These are phyloP conservation scores for Therioaphis trifolii DNA, from an alignment of 2,888 invertebrate genomes.

Conservation along the genomic window DNA sequence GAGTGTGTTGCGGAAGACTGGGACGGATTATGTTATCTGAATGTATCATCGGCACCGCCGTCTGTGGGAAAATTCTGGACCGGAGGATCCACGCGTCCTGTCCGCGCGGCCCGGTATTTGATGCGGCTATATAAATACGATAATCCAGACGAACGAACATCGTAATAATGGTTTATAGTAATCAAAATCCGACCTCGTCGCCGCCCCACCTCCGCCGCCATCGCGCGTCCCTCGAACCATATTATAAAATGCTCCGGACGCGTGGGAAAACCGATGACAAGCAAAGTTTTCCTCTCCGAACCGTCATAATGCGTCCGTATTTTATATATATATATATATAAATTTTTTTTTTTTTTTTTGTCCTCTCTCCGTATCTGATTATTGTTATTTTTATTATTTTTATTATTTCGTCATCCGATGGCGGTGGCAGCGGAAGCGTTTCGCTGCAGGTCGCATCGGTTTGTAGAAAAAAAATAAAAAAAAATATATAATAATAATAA, in stretches of 20 bases:
- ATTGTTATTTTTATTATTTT: not conserved
- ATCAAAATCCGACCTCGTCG: constrained; percentile 35
- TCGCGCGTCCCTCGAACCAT: constrained; percentile 21
- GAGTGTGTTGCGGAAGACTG: constrained; percentile 28
- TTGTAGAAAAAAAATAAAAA: too few species aligned
- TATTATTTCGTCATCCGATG: constrained; percentile 15
- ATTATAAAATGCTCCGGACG: constrained; percentile 13
- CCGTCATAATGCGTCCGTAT: constrained; percentile 3
- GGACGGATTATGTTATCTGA: constrained; percentile 42
- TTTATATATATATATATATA: too few species aligned
- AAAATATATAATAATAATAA: too few species aligned
- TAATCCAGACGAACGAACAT: constrained; percentile 61
- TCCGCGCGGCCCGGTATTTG: constrained; percentile 42
- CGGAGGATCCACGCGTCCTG: constrained; percentile 47
- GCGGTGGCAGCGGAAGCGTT: not conserved
- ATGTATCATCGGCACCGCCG: constrained; percentile 9
- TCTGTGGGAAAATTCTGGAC: constrained; percentile 56
- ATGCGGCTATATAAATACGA: constrained; percentile 57
- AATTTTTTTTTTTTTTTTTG: not conserved
- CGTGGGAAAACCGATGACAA: constrained; percentile 7
- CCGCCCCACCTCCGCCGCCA: not conserved
- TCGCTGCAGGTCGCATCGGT: not conserved
- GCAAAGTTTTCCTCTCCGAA: constrained; percentile 20
- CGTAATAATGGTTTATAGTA: constrained; percentile 56
- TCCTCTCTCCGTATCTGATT: not conserved